Base-by-base conservation (phyloP, 2,888 invertebrate genomes). In the Glyphotaelius pellucidus region DNA sequence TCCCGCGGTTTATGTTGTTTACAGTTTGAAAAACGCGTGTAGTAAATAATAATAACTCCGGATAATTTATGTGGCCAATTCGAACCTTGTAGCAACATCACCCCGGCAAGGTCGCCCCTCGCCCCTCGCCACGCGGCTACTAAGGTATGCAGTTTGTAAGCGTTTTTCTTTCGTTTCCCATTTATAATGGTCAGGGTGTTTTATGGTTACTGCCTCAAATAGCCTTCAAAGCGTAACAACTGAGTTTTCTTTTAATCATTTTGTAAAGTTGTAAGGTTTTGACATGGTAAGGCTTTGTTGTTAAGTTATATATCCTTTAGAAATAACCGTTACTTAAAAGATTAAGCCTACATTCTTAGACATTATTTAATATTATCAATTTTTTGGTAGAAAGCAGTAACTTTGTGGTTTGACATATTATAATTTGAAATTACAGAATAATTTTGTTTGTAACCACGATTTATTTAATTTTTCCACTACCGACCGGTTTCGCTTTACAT, bases 121-220 rank as follows among this genome's bases (percentile, higher is more conserved):
- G 67, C 67, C 67, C 67, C 67, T 67, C 67, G 25, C 25, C 67
- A 67, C 67, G 9, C 67, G 25, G 67, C 25, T n/a, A 25, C 67
- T 67, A 67, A 67, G 67, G 67, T 67, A 67, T 67, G 67, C 67
- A 67, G 25, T 67, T 52, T 52, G 19, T 15, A 52, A 52, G 7
- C 67, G 67, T 67, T 67, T 67, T 67, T 67, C 67, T 67, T 67
- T 67, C 67, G 67, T 67, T 67, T 67, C 67, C 67, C 67, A 67
- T 67, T 67, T 25, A 67, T 67, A 67, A 67, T 25, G 67, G 52
- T 52, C 52, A 5, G 52, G 52, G n/a, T 67, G 25, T 25, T 67
- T 67, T 67, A 67, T 67, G n/a, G 67, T n/a, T 0, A 67, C 67
- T 67, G 67, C 67, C 25, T n/a, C 25, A 7, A 9, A 67, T 67